A percentile compares a stretch with the other conserved stretches of the same genome.
These are phyloP conservation scores for Clarias gariepinus DNA, from an alignment of 2,113 vertebrate genomes.

Conservation along the genomic window DNA sequence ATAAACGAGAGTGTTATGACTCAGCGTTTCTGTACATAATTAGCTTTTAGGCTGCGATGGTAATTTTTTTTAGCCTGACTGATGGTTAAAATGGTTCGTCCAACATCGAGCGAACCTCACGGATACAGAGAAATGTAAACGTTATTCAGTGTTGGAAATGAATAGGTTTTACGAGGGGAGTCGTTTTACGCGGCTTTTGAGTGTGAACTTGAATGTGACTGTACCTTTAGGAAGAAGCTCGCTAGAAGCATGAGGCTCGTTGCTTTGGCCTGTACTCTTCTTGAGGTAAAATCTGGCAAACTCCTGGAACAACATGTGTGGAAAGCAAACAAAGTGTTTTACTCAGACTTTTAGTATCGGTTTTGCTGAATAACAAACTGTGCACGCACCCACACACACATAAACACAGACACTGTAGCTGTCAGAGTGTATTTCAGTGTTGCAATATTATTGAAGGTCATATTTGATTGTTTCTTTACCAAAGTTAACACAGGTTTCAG, in stretches of 20 bases:
- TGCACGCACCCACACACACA: neutral
- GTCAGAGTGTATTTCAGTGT: neutral
- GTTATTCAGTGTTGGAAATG: neutral
- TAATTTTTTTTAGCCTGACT: neutral
- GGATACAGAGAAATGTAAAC: neutral
- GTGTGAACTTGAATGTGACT: neutral
- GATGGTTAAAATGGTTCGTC: neutral
- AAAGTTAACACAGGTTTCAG: too few relatives aligned
- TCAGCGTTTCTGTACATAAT: neutral
- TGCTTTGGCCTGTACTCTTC: slow-evolving; percentile 48
- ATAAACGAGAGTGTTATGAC: neutral
- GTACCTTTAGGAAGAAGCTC: slow-evolving; percentile 43
- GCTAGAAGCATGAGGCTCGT: slow-evolving; percentile 64
- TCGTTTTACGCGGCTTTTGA: neutral
- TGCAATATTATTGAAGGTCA: neutral
- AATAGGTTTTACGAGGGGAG: neutral
- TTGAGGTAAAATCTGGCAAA: slow-evolving; percentile 66
- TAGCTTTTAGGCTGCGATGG: neutral
- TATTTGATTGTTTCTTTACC: too few relatives aligned
- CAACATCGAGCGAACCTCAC: neutral
- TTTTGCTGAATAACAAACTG: neutral
- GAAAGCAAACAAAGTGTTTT: neutral
- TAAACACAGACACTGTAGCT: neutral
- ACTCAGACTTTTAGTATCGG: neutral
- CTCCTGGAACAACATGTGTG: slow-evolving; percentile 51